Evolutionary conservation across 2,113 vertebrate species (phyloP).

Genomic region (Sisor rabdophorus): DNA sequence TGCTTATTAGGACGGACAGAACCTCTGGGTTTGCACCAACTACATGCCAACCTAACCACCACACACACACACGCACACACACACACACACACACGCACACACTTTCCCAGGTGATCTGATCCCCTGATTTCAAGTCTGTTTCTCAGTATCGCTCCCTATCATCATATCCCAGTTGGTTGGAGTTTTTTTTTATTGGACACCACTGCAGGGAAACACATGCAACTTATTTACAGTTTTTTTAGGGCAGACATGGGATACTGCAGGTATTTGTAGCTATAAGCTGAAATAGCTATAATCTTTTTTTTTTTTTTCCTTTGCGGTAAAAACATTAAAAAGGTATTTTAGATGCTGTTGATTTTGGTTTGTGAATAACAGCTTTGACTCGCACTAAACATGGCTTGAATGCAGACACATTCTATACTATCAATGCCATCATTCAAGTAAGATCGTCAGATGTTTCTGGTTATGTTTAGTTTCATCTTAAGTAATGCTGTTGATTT

Average conservation of each 20-base stretch:
- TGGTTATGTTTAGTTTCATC: conserved; percentile 1
- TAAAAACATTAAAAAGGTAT: background rate
- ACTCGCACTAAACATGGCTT: conserved; percentile 19
- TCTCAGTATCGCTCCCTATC: conserved; percentile 2
- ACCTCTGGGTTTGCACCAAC: conserved; percentile 10
- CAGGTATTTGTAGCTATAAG: conserved; percentile 23
- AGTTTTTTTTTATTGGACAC: background rate
- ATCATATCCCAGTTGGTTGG: conserved; percentile 8
- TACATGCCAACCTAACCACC: conserved; percentile 13
- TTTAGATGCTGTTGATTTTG: background rate
- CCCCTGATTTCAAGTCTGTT: background rate
- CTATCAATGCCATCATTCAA: conserved; percentile 13
- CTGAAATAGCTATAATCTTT: conserved; percentile 14
- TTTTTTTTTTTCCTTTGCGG: conserved; percentile 13
- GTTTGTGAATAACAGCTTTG: conserved; percentile 24
- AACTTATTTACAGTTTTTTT: conserved; percentile 9
- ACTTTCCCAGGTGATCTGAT: conserved; percentile 13
- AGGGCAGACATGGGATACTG: background rate
- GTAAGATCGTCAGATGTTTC: conserved; percentile 24
- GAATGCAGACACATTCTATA: background rate
- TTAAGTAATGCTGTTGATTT: background rate
- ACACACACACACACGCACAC: background rate
- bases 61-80: background rate
- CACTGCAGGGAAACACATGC: conserved; percentile 20
- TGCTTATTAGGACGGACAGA: conserved; percentile 17